Evolutionary conservation across 2,797 vertebrate species (phyloP), one percentile per base, ranked within the genome.

Genomic region (Cyprinella venusta): DNA sequence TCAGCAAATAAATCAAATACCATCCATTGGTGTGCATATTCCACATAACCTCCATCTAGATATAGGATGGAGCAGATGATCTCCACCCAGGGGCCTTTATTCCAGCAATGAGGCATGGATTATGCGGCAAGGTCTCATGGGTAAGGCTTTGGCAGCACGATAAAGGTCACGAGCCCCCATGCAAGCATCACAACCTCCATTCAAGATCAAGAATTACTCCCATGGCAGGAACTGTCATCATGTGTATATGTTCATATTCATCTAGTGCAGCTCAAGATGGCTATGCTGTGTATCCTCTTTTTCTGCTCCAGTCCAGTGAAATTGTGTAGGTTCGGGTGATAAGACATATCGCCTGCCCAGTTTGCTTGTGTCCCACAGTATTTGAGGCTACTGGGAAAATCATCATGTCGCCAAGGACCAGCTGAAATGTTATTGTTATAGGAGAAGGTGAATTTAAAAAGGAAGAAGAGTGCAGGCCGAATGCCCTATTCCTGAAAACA

Each of bases 101-200:
- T 86, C 54, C 36, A 76, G 81, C 80, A 84, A 85, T 86, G 78
- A 86, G 70, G 74, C 50, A 79, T 86, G 85, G 88, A 89, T 86
- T 88, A 88, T 86, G 76, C 76, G n/a, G 75, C 78, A 71, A 68
- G 61, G 85, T 74, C 85, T 87, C 85, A 76, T 79, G 85, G 81
- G 85, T 79, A 82, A 70, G 50, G 65, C 81, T 85, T 86, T 86
- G 85, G 83, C 86, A 89, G 80, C 81, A 68, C 7, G 65, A 71
- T 81, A 86, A 89, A 89, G 88, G 86, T 84, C 85, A 86, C 33
- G 69, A 83, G 81, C 71, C 84, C 76, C 63, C 83, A 83, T 83
- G 75, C 72, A 76, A 85, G 71, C 69, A 21, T 80, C 54, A 74
- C 74, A 72, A 79, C 64, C 65, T 45, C 40, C 70, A 77, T 40